Conservation (phyloP, 2,888 invertebrate species). For the Halictus ligatus region DNA sequence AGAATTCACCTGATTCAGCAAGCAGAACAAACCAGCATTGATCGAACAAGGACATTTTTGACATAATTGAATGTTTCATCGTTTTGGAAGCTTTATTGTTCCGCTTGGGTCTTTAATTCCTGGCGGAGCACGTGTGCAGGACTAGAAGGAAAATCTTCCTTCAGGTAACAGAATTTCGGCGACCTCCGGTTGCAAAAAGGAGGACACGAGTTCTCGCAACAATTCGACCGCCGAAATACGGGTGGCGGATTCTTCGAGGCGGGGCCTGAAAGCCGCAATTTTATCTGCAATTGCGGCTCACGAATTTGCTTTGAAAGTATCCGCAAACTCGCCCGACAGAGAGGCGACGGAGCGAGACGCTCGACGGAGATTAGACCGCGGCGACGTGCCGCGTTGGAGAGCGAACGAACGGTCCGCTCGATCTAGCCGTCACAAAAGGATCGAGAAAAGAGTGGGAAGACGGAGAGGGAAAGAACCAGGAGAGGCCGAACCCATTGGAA, state of each 20-base stretch:
- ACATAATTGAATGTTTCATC: no score
- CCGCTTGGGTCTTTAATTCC: no score
- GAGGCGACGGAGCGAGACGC: slow-evolving; percentile 45
- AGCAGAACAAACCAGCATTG: no score
- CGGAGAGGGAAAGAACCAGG: neutral
- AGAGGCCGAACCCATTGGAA: slow-evolving; percentile 32
- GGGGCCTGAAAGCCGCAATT: slow-evolving; percentile 47
- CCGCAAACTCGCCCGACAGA: slow-evolving; percentile 36
- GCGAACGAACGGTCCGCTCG: slow-evolving; percentile 42
- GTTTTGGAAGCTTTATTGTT: no score
- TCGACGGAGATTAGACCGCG: slow-evolving; percentile 52
- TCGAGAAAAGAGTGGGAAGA: neutral
- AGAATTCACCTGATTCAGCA: no score
- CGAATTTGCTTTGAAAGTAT: slow-evolving; percentile 58
- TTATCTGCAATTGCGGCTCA: slow-evolving; percentile 47
- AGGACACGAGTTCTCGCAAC: neutral
- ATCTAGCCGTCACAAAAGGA: slow-evolving; percentile 55
- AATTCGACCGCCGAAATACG: slow-evolving; percentile 26
- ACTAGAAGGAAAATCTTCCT: neutral
- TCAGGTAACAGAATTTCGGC: slow-evolving; percentile 33
- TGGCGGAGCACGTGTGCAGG: neutral
- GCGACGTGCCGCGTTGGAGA: slow-evolving; percentile 34
- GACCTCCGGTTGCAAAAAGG: neutral
- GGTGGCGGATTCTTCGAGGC: slow-evolving; percentile 40
- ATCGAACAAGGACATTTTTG: no score